Base-by-base conservation (phyloP, 64 coral and sea anemone genomes). In the Pachyseris speciosa region DNA sequence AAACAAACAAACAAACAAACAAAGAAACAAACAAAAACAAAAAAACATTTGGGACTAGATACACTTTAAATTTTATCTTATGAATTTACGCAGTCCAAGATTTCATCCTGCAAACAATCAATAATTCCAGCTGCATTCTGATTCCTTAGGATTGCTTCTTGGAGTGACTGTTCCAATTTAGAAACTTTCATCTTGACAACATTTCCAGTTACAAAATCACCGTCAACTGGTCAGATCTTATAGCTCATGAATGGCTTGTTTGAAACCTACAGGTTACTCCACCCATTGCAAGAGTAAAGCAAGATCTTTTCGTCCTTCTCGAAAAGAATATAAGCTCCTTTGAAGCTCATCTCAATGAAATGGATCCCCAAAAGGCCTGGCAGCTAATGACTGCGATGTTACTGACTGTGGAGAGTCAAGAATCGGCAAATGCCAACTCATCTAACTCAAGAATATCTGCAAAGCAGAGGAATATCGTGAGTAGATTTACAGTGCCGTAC, bases 331-430 rank as follows among this genome's bases (percentile, higher is more conserved):
- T 11, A 32, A 16, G 40, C 28, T 29, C 38, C 19, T 76, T 76
- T 28, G 73, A 76, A 12, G 44, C 48, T 13, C 16, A 28, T 25
- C 73, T 76, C 30, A 4, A 50, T 12, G 30, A 0, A 28, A 50
- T 76, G 43, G n/a, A 50, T 49, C 27, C 20, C 13, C 73, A 30
- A 26, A 50, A 17, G 25, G 73, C 44, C 9, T 76, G 73, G 73
- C 73, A 76, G 73, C n/a, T 76, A 25, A 76, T 76, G 73, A 76
- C 73, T 9, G 73, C 73, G 4, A 52, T 76, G 73, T 52, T 76
- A 12, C 30, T 76, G n/a, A 76, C 73, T 50, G 50, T 50, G 15
- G 73, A 76, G 73, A 50, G 41, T 49, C n/a, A 76, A 31, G 73
- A 42, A 50, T 26, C 28, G 43, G 13, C 1, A n/a, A 50, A 76